phyloP scores from a whole-genome alignment of 2,113 vertebrate genomes.

The Sorex fumeus region DNA sequence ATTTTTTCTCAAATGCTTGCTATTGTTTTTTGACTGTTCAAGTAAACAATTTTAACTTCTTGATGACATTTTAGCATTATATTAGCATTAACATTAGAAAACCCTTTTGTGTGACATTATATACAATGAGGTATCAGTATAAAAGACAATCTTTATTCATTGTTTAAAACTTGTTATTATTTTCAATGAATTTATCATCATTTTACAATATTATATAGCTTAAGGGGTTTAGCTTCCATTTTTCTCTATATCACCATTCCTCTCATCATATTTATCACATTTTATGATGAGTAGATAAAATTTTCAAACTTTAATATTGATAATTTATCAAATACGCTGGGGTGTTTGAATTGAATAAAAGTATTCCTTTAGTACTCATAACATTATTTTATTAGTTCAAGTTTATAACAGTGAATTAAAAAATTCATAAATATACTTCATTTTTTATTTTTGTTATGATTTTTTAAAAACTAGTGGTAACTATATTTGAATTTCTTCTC shows the following conservation, averaged over 20 bases:
- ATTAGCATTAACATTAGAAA: neutral
- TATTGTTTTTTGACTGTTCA: slow-evolving; percentile 32
- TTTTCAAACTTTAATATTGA: slow-evolving; percentile 15
- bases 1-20: neutral
- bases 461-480: slow-evolving; percentile 43
- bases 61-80: neutral
- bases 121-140: neutral
- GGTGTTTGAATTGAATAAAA: slow-evolving; percentile 4
- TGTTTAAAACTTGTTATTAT: neutral
- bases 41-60: slow-evolving; percentile 38
- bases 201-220: too few species aligned
- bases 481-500: neutral
- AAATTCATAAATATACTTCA: slow-evolving; percentile 22
- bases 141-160: slow-evolving; percentile 57
- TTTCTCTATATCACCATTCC: too few species aligned
- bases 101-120: slow-evolving; percentile 45
- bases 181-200: too few species aligned
- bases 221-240: too few species aligned
- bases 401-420: neutral
- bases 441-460: neutral
- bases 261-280: neutral
- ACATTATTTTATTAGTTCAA: slow-evolving; percentile 43
- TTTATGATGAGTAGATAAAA: slow-evolving; percentile 34
- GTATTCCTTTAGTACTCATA: neutral
- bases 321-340: neutral